phyloP scores from a whole-genome alignment of 2,888 invertebrate genomes.

The Oxyscelio sp. region DNA sequence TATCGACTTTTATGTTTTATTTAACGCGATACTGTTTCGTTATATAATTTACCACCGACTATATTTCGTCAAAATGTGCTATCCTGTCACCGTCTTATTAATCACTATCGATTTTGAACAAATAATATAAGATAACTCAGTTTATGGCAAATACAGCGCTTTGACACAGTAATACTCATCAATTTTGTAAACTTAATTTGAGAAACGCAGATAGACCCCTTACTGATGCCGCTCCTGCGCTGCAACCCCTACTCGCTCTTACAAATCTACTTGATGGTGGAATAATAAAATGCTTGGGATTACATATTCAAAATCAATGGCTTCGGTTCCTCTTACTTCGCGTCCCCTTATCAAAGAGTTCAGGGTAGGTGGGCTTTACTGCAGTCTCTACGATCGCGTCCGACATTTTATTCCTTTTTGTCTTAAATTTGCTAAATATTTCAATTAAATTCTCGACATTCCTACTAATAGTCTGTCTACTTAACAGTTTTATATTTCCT shows the following conservation, averaged over 20 bases:
- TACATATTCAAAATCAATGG: constrained; percentile 88
- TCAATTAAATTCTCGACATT: constrained; percentile 71
- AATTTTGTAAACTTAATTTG: constrained; percentile 33
- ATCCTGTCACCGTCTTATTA: too few relatives aligned
- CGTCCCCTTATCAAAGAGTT: constrained; percentile 79
- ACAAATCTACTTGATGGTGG: constrained; percentile 80
- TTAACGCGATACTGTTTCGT: too few relatives aligned
- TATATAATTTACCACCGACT: too few relatives aligned
- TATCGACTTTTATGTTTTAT: too few relatives aligned
- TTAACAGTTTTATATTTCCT: constrained; percentile 12
- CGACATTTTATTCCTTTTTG: constrained; percentile 79
- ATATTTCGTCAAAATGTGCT: too few relatives aligned
- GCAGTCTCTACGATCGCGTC: constrained; percentile 73
- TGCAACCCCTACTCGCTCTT: constrained; percentile 73
- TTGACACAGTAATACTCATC: background rate
- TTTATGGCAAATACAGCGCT: background rate
- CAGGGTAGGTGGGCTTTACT: constrained; percentile 79
- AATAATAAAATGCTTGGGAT: constrained; percentile 88
- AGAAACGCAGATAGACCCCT: background rate
- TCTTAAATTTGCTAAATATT: constrained; percentile 48
- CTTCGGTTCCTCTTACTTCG: constrained; percentile 77
- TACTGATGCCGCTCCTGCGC: constrained; percentile 39
- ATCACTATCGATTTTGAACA: too few relatives aligned
- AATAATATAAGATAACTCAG: background rate
- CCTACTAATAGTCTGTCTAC: constrained; percentile 31